These are phyloP conservation scores for Tupaia chinensis DNA, from an alignment of 2,113 vertebrate species.

Conservation along the genomic window DNA sequence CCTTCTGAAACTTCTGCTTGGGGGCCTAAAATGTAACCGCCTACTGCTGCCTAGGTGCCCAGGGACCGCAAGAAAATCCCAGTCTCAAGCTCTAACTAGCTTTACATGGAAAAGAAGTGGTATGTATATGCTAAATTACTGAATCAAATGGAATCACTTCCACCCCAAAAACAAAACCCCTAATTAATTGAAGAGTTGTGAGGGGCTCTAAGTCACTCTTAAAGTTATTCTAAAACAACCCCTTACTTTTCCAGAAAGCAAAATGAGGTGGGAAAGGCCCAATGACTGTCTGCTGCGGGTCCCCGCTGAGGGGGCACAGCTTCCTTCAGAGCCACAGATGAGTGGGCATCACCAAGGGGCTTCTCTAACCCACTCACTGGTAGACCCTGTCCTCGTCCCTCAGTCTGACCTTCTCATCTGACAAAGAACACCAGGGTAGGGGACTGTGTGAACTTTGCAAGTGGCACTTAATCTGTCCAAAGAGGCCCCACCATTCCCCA, in stretches of 20 bases:
- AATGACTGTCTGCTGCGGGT: not conserved
- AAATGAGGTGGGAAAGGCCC: not conserved
- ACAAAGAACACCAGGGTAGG: not conserved
- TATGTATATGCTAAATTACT: slow-evolving; percentile 52
- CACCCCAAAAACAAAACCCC: slow-evolving; percentile 47
- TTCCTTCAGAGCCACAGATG: not conserved
- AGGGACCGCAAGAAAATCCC: slow-evolving; percentile 36
- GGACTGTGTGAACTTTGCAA: not conserved
- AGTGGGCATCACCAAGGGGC: not conserved
- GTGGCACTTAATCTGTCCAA: not conserved
- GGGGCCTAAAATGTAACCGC: slow-evolving; percentile 41
- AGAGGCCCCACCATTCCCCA: not conserved
- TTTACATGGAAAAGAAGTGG: slow-evolving; percentile 71
- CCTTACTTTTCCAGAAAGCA: slow-evolving; percentile 1
- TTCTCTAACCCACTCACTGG: too few relatives aligned
- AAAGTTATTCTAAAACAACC: not conserved
- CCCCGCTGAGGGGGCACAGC: not conserved
- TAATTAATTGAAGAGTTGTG: slow-evolving; percentile 52
- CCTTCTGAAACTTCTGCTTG: slow-evolving; percentile 53
- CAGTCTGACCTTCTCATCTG: not conserved
- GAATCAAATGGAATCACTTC: slow-evolving; percentile 53
- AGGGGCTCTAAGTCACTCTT: not conserved
- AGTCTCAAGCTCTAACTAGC: slow-evolving; percentile 52
- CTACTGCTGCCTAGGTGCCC: slow-evolving; percentile 30
- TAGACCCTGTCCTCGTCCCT: not conserved